These are phyloP conservation scores for Noctilio leporinus DNA, from an alignment of 2,113 vertebrate species.

Conservation along the genomic window DNA sequence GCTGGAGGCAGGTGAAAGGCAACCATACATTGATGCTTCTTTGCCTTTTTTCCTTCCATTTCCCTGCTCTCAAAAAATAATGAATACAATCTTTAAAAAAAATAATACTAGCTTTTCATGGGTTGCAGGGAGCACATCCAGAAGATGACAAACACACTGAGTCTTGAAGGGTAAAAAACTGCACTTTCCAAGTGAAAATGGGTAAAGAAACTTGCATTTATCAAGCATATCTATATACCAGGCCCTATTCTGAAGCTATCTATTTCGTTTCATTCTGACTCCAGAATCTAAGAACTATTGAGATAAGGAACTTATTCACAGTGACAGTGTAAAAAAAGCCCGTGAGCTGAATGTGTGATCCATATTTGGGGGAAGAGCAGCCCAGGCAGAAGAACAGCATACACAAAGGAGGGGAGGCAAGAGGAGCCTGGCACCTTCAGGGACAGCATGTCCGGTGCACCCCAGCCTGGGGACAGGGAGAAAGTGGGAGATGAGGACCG, in stretches of 20 bases:
- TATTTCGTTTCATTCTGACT: not conserved
- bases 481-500: not conserved
- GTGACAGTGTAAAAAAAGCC: not conserved
- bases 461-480: too few relatives aligned
- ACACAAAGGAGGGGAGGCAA: not conserved
- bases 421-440: not conserved
- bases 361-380: not conserved
- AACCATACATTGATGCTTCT: too few relatives aligned
- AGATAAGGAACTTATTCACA: not conserved
- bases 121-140: not conserved
- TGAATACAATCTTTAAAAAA: too few relatives aligned
- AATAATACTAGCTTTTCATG: too few relatives aligned
- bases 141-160: not conserved
- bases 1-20: too few relatives aligned
- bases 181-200: not conserved
- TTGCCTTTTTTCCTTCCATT: too few relatives aligned
- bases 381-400: not conserved
- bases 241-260: not conserved
- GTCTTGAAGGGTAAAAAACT: not conserved
- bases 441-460: not conserved
- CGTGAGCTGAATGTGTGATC: not conserved
- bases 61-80: too few relatives aligned
- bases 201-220: not conserved
- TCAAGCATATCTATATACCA: not conserved
- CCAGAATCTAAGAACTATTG: not conserved